Evolutionary conservation across 2,113 vertebrate genomes (phyloP).

Genomic region (Rhipidura dahli): DNA sequence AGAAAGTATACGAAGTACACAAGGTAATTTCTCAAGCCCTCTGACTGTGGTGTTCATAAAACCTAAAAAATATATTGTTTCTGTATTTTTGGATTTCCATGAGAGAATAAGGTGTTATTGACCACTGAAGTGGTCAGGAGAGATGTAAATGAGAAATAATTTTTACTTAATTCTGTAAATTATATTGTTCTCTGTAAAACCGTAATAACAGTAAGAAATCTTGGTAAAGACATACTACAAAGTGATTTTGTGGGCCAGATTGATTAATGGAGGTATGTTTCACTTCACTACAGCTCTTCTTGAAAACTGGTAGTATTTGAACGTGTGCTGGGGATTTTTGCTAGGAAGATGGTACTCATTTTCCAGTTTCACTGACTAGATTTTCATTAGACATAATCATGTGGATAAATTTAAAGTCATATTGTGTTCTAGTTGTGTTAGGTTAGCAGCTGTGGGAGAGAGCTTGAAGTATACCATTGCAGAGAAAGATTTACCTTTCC

Average conservation of each 20-base stretch:
- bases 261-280: background rate
- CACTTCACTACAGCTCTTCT: background rate
- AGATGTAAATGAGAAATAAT: background rate
- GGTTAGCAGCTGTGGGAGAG: background rate
- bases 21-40: background rate
- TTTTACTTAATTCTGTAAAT: background rate
- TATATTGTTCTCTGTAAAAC: background rate
- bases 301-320: background rate
- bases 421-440: background rate
- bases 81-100: background rate
- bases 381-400: background rate
- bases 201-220: background rate
- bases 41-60: too few relatives aligned
- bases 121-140: background rate
- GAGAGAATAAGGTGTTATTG: background rate
- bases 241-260: background rate
- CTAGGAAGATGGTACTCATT: background rate
- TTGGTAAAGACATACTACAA: background rate
- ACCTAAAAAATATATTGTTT: background rate
- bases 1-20: background rate
- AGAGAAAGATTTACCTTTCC: background rate
- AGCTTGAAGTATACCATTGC: background rate
- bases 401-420: background rate
- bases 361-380: background rate
- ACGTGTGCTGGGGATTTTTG: fast-evolving